phyloP scores from a whole-genome alignment of 2,888 invertebrate species.

The Acanthacorydalis orientalis region DNA sequence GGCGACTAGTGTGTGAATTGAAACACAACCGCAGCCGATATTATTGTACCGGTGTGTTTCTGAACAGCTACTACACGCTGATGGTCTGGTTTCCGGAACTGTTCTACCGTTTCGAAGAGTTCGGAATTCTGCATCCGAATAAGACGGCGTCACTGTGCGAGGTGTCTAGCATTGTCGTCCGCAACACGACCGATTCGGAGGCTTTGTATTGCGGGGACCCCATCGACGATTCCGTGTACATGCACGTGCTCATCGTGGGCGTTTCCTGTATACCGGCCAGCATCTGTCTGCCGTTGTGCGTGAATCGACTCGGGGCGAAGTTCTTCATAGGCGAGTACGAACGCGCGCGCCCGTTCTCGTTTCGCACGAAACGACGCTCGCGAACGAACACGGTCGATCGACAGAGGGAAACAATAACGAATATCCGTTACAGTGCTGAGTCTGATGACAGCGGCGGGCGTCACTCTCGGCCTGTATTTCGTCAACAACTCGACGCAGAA shows the following conservation, averaged over 20 bases:
- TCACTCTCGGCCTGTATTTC: conserved; percentile 59
- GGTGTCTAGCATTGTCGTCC: conserved; percentile 47
- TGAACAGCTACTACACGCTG: conserved; percentile 66
- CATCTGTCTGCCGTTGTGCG: conserved; percentile 59
- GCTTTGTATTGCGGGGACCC: conserved; percentile 24
- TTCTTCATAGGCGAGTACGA: conserved; percentile 56
- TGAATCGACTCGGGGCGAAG: conserved; percentile 63
- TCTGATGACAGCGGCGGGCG: conserved; percentile 51
- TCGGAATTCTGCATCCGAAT: conserved; percentile 46
- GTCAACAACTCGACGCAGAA: conserved; percentile 54
- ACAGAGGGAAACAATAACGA: not conserved
- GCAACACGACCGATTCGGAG: conserved; percentile 17
- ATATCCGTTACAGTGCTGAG: conserved; percentile 44
- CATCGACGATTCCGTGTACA: conserved; percentile 49
- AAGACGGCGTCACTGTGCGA: conserved; percentile 59
- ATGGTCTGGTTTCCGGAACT: conserved; percentile 89
- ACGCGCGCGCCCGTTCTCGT: no score
- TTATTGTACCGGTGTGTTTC: not conserved
- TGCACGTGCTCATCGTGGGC: conserved; percentile 64
- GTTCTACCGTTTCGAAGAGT: conserved; percentile 68
- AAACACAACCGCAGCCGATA: no score
- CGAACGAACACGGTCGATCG: no score
- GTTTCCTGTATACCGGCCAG: conserved; percentile 67
- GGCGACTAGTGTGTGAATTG: no score
- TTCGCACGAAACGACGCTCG: no score